Evolutionary conservation across 2,797 vertebrate genomes (phyloP), one percentile per base, ranked within the genome.

Genomic region (Pantherophis vulpinus): DNA sequence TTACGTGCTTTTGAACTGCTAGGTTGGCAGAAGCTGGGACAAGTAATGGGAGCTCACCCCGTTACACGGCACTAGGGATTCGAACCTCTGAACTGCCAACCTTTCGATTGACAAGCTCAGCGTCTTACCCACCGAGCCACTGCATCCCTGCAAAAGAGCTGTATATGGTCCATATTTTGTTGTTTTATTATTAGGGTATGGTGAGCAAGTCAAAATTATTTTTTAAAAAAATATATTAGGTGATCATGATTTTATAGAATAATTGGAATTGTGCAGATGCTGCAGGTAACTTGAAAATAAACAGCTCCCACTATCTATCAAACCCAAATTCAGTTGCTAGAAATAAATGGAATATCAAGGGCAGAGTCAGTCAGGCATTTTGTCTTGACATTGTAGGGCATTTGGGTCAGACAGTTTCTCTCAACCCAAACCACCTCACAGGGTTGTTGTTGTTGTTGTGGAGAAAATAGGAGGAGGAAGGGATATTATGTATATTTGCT

Each of bases 231-330:
- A 18, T 86, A 42, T 42, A 42, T 42, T 42, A 42, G 42, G 42
- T 42, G 42, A 42, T 42, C 42, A 42, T 42, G 2, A 95, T 96
- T 96, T 96, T 87, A 47, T 74, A 56, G 37, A 12, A 18, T 13
- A 54, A 94, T 58, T 54, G 18, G 11, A 88, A 93, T 3, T 91
- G 32, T 63, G 47, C 2, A 42, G 16, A 47, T 74, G 61, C 37
- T 86, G 47, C 66, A 63, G 54, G 58, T 42, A 56, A 16, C 25
- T 27, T 58, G 70, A 89, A 93, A 86, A 20, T 32, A 79, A 88
- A 93, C 9, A 61, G 18, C 12, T 16, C 55, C 20, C 27, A 89
- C 12, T 89, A 70, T 60, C 56, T 51, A 89, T 89, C 58, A 47
- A 83, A 54, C 74, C 42, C 42, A 83, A 47, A 10, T 83, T 47